Percentiles rank a stretch among this genome's conserved stretches.
These are phyloP conservation scores for Nannoperca obscura DNA, from an alignment of 2,797 vertebrate genomes.

Conservation along the genomic window DNA sequence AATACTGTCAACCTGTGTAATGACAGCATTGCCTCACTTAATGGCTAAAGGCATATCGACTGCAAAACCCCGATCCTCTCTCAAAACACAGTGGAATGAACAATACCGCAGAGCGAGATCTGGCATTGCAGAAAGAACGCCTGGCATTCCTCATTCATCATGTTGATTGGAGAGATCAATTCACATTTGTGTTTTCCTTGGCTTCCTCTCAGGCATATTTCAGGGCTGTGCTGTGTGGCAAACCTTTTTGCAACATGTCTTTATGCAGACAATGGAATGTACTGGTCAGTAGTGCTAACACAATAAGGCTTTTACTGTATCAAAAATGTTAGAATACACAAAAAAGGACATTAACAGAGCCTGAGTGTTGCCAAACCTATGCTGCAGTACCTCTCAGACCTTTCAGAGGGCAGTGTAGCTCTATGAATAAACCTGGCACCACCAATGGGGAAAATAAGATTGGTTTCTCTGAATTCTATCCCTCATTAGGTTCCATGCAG, in stretches of 20 bases:
- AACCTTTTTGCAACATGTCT: constrained; percentile 45
- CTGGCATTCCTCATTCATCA: constrained; percentile 79
- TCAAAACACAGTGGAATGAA: constrained; percentile 60
- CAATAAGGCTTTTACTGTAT: constrained; percentile 17
- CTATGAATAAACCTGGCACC: constrained; percentile 59
- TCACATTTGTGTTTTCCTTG: constrained; percentile 77
- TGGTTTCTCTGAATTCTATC: constrained; percentile 80
- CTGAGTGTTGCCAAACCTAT: constrained; percentile 9
- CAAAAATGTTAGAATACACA: constrained; percentile 29
- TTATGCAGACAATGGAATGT: constrained; percentile 34
- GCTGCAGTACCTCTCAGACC: constrained; percentile 80
- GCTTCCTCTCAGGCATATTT: constrained; percentile 61
- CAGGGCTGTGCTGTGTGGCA: constrained; percentile 49
- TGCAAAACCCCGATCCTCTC: constrained; percentile 42
- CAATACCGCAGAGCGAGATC: constrained; percentile 59
- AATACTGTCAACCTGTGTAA: constrained; percentile 45
- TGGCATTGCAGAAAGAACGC: constrained; percentile 60
- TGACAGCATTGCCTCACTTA: constrained; percentile 41
- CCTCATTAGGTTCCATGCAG: constrained; percentile 83
- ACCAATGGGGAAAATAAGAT: constrained; percentile 57
- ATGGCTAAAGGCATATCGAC: constrained; percentile 55
- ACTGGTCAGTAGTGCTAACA: constrained; percentile 11
- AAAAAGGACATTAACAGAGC: constrained; percentile 40
- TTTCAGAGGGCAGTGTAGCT: constrained; percentile 84
- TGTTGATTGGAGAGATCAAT: constrained; percentile 81